Conservation (phyloP, 2,113 vertebrate species). For the Petrocephalus zakoni region DNA sequence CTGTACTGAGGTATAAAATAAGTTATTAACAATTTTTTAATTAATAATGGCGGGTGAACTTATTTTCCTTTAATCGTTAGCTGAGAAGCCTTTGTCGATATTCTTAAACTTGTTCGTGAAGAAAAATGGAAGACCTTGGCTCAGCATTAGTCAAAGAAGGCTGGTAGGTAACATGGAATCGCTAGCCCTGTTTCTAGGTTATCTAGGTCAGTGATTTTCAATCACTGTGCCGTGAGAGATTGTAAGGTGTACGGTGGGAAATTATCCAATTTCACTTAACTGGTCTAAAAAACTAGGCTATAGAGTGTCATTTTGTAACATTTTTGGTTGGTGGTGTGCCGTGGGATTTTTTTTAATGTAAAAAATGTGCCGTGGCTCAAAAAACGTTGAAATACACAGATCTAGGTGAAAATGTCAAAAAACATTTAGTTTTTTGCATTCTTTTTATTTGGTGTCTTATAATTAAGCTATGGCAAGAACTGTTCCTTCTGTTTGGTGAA, state of each 20-base stretch:
- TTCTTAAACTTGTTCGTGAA: conserved; percentile 21
- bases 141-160: conserved; percentile 60
- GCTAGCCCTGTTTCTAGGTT: conserved; percentile 24
- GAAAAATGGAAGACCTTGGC: conserved; percentile 57
- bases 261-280: no score
- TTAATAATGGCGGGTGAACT: not conserved
- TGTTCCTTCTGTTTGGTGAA: not conserved
- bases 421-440: not conserved
- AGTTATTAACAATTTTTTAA: not conserved
- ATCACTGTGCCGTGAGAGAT: no score
- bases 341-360: no score
- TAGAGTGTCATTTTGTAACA: no score
- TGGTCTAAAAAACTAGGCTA: no score
- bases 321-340: no score
- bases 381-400: no score
- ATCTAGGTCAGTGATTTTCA: no score
- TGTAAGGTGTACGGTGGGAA: no score
- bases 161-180: conserved; percentile 58
- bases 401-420: not conserved
- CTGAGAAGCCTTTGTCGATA: not conserved
- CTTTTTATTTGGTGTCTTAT: not conserved
- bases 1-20: not conserved
- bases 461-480: not conserved
- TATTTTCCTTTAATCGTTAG: not conserved
- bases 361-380: no score